A percentile compares a stretch with the other conserved stretches of the same genome.
Conservation (phyloP, 2,888 invertebrate species). For the Ametastegia equiseti region DNA sequence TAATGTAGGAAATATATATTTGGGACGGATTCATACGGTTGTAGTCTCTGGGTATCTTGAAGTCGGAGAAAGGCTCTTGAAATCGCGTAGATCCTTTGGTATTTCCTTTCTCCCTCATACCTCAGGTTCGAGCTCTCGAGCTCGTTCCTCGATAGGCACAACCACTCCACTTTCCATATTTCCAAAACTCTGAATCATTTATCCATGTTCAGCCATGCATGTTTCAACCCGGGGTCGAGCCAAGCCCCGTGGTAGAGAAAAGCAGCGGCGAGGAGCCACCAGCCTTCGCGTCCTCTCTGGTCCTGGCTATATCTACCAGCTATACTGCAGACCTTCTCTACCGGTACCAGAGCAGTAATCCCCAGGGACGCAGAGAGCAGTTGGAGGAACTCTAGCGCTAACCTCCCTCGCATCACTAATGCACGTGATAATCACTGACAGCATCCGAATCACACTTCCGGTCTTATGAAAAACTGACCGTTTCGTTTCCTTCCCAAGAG, state of each 20-base stretch:
- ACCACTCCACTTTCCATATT: slow-evolving; percentile 70
- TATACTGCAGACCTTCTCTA: slow-evolving; percentile 28
- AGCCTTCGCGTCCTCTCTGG: slow-evolving; percentile 45
- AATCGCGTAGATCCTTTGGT: slow-evolving; percentile 35
- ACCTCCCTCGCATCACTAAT: slow-evolving; percentile 37
- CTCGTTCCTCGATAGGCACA: slow-evolving; percentile 38
- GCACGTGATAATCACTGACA: slow-evolving; percentile 44
- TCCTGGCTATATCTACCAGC: not conserved
- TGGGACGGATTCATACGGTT: slow-evolving; percentile 2
- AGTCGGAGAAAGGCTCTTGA: slow-evolving; percentile 29
- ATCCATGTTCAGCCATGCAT: slow-evolving; percentile 69
- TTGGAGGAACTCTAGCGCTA: slow-evolving; percentile 33
- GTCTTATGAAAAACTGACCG: slow-evolving; percentile 21
- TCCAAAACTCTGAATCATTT: slow-evolving; percentile 72
- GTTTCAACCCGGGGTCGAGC: slow-evolving; percentile 55
- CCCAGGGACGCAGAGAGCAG: slow-evolving; percentile 56
- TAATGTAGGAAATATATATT: slow-evolving; percentile 14
- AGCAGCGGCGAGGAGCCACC: slow-evolving; percentile 39
- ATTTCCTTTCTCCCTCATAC: slow-evolving; percentile 26
- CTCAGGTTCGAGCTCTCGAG: slow-evolving; percentile 8
- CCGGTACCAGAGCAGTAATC: slow-evolving; percentile 48
- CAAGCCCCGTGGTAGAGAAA: slow-evolving; percentile 45
- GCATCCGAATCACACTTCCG: slow-evolving; percentile 44
- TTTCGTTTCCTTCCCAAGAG: not conserved
- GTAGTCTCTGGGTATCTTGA: not conserved